Conservation (phyloP, 2,113 vertebrate genomes). For the Sarotherodon lohbergeri region DNA sequence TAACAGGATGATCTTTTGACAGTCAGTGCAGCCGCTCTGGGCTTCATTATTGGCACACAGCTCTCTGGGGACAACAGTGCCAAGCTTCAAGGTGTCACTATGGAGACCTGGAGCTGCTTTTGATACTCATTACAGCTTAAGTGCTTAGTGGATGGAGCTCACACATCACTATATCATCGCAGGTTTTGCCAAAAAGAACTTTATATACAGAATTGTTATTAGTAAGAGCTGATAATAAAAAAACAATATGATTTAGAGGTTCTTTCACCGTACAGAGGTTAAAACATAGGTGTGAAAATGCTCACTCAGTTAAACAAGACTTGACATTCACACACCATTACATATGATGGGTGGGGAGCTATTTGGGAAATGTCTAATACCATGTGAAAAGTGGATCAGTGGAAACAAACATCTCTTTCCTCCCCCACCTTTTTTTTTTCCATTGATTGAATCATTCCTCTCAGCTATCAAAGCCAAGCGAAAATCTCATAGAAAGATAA, state of each 20-base stretch:
- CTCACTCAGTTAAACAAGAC: slow-evolving; percentile 25
- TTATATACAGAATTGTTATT: background rate
- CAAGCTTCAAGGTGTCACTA: slow-evolving; percentile 24
- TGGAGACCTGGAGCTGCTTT: slow-evolving; percentile 4
- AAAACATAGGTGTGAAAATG: slow-evolving; percentile 18
- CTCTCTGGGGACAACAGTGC: slow-evolving; percentile 14
- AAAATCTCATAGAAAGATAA: slow-evolving; percentile 34
- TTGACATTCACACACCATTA: slow-evolving; percentile 43
- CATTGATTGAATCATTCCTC: slow-evolving; percentile 7
- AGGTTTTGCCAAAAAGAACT: background rate
- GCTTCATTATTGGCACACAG: slow-evolving; percentile 45
- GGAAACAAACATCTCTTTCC: slow-evolving; percentile 18
- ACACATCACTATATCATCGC: background rate
- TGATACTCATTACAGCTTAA: background rate
- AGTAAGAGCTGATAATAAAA: background rate
- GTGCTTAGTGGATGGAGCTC: background rate
- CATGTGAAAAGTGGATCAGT: slow-evolving; percentile 50
- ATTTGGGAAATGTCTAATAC: slow-evolving; percentile 42
- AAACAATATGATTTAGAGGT: background rate
- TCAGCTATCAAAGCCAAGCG: slow-evolving; percentile 2
- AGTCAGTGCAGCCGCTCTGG: slow-evolving; percentile 47
- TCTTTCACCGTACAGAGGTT: background rate
- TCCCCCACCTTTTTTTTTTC: background rate
- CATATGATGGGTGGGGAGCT: slow-evolving; percentile 33
- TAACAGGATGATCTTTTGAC: slow-evolving; percentile 60